Conservation (phyloP, 2,113 vertebrate genomes). For the Hiodon tergisus region DNA sequence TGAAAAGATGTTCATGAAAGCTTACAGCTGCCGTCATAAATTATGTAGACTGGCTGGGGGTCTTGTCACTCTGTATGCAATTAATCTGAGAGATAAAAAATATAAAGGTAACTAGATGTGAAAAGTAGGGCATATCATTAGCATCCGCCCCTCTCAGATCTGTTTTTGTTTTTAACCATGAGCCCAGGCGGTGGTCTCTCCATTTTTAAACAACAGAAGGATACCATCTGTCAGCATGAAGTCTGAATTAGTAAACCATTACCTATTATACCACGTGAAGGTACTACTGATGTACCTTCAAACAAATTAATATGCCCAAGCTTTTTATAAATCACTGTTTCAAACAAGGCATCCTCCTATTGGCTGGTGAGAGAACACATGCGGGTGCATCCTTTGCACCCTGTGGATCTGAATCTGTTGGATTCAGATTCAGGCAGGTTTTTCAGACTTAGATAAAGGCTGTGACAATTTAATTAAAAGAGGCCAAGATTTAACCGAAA, state of each 20-base stretch:
- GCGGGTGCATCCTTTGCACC: no score
- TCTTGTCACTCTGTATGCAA: not conserved
- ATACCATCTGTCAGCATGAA: not conserved
- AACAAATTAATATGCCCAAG: not conserved
- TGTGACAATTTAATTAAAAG: not conserved
- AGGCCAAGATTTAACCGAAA: not conserved
- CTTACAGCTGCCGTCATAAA: not conserved
- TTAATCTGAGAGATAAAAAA: not conserved
- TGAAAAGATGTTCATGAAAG: not conserved
- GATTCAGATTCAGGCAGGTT: not conserved
- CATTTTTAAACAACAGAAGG: not conserved
- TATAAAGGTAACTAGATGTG: not conserved
- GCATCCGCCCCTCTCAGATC: not conserved
- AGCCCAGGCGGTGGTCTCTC: slow-evolving; percentile 1
- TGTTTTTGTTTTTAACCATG: not conserved
- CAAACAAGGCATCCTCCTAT: no score
- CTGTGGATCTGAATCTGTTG: no score
- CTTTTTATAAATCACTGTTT: not conserved
- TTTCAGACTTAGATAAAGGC: slow-evolving; percentile 1
- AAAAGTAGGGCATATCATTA: not conserved
- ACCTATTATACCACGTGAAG: not conserved
- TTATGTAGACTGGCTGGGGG: not conserved
- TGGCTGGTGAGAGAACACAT: no score
- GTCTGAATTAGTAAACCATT: not conserved
- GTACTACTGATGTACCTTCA: not conserved